These are phyloP conservation scores for Glyptemys insculpta DNA, from an alignment of 2,797 vertebrate genomes.

Conservation along the genomic window DNA sequence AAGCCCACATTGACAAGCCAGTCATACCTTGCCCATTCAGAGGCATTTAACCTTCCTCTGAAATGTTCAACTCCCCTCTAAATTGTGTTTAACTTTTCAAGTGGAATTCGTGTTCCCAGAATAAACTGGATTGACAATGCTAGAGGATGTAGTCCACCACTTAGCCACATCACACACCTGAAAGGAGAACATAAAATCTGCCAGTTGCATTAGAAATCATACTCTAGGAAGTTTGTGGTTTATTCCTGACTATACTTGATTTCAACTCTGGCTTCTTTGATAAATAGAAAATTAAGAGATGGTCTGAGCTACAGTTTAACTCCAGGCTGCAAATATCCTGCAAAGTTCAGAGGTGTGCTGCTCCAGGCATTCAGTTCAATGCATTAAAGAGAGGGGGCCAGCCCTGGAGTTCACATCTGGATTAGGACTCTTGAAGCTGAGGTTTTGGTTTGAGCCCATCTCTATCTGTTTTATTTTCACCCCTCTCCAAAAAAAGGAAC, in stretches of 20 bases:
- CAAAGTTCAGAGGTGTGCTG: background rate
- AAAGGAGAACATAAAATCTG: background rate
- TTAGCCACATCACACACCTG: constrained; percentile 1
- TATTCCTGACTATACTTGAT: background rate
- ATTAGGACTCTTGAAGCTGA: background rate
- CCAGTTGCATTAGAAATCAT: background rate
- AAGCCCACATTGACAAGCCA: background rate
- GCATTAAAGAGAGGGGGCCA: background rate
- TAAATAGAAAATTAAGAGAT: background rate
- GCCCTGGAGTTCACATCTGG: background rate
- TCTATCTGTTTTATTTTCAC: background rate
- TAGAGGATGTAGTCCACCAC: background rate
- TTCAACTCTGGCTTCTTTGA: constrained; percentile 30
- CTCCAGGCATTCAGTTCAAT: background rate
- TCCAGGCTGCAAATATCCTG: background rate
- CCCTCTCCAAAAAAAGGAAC: background rate
- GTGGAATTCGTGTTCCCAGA: background rate
- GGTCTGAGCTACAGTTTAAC: background rate
- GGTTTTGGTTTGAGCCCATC: background rate
- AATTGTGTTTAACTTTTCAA: constrained; percentile 43
- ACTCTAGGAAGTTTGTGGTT: background rate
- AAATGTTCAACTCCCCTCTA: constrained; percentile 37
- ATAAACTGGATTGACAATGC: background rate
- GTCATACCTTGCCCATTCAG: background rate
- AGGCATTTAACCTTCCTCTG: constrained; percentile 36